Base-by-base conservation (phyloP, 2,797 vertebrate genomes). In the Cirrhinus molitorella region DNA sequence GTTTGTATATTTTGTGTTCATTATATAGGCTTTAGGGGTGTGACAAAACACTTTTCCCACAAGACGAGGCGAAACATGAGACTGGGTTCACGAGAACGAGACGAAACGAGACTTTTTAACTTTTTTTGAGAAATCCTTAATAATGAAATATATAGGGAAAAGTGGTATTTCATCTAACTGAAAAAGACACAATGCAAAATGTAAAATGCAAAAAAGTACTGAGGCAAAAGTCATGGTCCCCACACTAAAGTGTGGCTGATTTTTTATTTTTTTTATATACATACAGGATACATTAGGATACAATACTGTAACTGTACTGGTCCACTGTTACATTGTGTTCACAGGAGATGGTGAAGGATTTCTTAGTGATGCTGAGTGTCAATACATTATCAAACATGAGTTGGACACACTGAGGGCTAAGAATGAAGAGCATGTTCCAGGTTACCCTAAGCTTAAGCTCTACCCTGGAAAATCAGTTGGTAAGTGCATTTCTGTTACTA, bases 381-480 rank as follows among this genome's bases (percentile, higher is more conserved):
- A 99, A 86, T 97, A 96, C 91, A 97, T 99, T 88, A 93, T 99
- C 89, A 99, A 99, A 89, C 97, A 98, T 14, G 97, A 98, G 90
- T 94, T 99, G 80, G 97, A 99, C 91, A 98, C 96, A 37, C 92
- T 99, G 84, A 95, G 98, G 92, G 98, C 98, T 75, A 96, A 91
- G 93, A 94, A 95, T 65, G 98, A 99, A 92, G 96, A 93, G 77
- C 94, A 96, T 79, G 94, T 99, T 45, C 98, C 98, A 16, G 98
- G 98, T 75, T 96, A 98, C 90, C 92, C 94, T 13, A 94, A 97
- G 85, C 92, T 94, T 80, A 98, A 96, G 85, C 92, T 99, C 4
- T 99, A 99, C 87, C 98, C 98, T 4, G 98, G 98, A 87, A 99
- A 99, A 90, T 99, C 98, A 21, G 93, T 96, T 86, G 81, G 95